Base-by-base conservation (phyloP, 2,113 vertebrate species). In the Turnix velox region DNA sequence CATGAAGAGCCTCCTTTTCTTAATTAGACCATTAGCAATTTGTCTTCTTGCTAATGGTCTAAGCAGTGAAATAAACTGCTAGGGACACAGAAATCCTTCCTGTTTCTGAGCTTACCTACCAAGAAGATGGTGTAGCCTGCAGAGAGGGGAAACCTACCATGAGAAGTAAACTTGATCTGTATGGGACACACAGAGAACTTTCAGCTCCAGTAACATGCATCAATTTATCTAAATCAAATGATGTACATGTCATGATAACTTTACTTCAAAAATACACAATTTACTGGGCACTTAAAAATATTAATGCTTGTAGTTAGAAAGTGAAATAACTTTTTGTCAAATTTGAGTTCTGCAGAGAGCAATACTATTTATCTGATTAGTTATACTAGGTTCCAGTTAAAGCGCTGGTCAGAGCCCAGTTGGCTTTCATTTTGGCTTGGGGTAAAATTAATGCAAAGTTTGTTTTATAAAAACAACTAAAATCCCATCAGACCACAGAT, bases 401-500 rank as follows among this genome's bases (percentile, higher is more conserved):
- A 89, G 35, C 2, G 8, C 62, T 87, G 58, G 42, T 88, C 46
- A 76, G 63, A 89, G 75, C 71, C 84, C 87, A 89, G 18, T 4
- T 89, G 92, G 62, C 81, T 93, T 89, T 80, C 49, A 58, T 92
- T 93, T 89, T 93, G 87, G 87, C 89, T 92, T 72, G 19, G 54
- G 49, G 19, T 68, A 87, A 95, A 87, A 91, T 84, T 72, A 94
- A 93, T 92, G 58, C 22, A 73, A 92, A 93, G 51, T 91, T 93
- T 95, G 62, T 91, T 96, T 95, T 91, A 87, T 22, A 91, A 89
- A 96, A 94, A 30, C 91, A 87, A 89, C 84, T 84, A 61, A 91
- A 95, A 95, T 96, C 89, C 71, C 96, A 90, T 58, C 48, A 93
- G 86, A 88, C 39, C 74, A 69, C 61, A 88, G 84, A 84, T 51